phyloP scores from a whole-genome alignment of 35 echinoderm and acorn worm genomes.

The Chiridota heheva region DNA sequence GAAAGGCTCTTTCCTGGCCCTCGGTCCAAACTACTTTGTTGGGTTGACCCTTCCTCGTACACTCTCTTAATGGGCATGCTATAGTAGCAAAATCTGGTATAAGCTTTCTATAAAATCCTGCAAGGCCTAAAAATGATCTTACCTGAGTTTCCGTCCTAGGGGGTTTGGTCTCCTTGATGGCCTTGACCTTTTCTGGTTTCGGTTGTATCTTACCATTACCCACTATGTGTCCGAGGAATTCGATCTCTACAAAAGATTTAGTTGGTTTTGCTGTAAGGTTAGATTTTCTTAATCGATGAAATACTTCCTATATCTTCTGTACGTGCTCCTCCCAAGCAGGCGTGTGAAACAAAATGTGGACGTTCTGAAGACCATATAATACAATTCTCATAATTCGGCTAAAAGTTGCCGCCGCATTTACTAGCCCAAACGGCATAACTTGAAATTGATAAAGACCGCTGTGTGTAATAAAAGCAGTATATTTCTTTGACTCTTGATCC shows the following conservation, averaged over 20 bases:
- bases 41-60: conserved; percentile 3
- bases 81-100: conserved; percentile 16
- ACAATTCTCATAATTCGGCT: conserved; percentile 63
- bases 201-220: conserved; percentile 27
- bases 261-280: conserved; percentile 22
- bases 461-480: conserved; percentile 43
- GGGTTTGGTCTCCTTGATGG: conserved; percentile 19
- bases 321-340: conserved; percentile 41
- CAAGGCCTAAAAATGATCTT: conserved; percentile 23
- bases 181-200: conserved; percentile 29
- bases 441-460: conserved; percentile 37
- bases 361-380: conserved; percentile 11
- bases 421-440: conserved; percentile 59
- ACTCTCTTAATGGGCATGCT: not conserved
- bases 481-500: conserved; percentile 30
- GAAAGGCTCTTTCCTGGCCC: conserved; percentile 1
- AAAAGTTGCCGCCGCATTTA: conserved; percentile 48
- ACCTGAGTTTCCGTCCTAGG: conserved; percentile 7
- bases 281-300: not conserved
- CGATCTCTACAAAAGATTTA: conserved; percentile 36
- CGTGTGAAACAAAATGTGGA: conserved; percentile 19
- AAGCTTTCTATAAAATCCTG: conserved; percentile 34
- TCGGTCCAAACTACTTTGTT: conserved; percentile 11
- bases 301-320: not conserved
- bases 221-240: conserved; percentile 53